These are phyloP conservation scores for Meiosimyza decipiens DNA, from an alignment of 2,888 invertebrate genomes.

Conservation along the genomic window DNA sequence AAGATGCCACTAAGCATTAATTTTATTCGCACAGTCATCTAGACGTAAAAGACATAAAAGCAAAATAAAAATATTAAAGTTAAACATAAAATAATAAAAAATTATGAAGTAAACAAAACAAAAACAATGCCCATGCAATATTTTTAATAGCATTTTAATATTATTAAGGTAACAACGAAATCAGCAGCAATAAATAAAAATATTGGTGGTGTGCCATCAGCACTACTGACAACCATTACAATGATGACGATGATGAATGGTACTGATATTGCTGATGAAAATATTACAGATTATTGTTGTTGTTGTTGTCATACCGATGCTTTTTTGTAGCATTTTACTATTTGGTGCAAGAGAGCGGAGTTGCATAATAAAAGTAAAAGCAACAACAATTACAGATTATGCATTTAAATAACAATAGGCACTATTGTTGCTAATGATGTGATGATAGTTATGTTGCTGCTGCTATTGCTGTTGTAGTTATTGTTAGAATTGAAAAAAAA, in stretches of 20 bases:
- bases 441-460: neutral
- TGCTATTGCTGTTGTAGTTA: no score
- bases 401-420: constrained; percentile 3
- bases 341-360: constrained; percentile 6
- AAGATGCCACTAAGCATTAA: constrained; percentile 13
- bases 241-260: constrained; percentile 10
- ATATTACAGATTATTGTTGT: neutral
- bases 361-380: constrained; percentile 25
- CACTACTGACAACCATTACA: neutral
- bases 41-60: neutral
- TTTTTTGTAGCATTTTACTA: neutral
- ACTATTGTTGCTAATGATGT: neutral
- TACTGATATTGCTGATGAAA: constrained; percentile 7
- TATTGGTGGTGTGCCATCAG: constrained; percentile 1
- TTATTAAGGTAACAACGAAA: neutral
- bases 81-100: neutral
- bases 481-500: no score
- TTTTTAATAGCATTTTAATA: no score
- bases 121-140: neutral
- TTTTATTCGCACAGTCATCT: constrained; percentile 21
- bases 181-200: neutral
- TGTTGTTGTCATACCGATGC: neutral
- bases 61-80: constrained; percentile 2
- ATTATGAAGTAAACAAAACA: neutral
- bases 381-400: constrained; percentile 6